Evolutionary conservation across 2,888 invertebrate species (phyloP), one percentile per base, ranked within the genome.

Genomic region (Hartigia nigra): DNA sequence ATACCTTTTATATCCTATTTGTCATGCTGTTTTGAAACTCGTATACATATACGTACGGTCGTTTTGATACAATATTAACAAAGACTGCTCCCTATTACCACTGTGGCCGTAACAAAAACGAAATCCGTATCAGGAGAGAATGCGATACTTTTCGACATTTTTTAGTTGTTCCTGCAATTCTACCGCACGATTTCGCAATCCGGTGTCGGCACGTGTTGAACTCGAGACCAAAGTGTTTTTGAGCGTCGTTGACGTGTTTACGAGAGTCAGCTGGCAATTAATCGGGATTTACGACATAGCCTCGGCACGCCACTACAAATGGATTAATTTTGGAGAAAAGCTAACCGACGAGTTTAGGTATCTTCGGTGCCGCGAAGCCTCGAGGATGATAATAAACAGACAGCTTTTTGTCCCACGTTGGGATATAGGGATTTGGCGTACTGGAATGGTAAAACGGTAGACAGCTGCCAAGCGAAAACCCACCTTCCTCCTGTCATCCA

Each of bases 231-330:
- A 78, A 80, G 78, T 78, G 82, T 84, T 86, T 87, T 86, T 86
- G 82, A 84, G 84, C 80, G 78, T 37, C 78, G 81, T 78, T 83
- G 84, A 87, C 80, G 81, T 84, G 83, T 87, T 89, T 87, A 87
- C 86, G 85, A 86, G 87, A 85, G 84, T 80, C 85, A 84, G 86
- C 83, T 84, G 86, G 87, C 88, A 88, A 89, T 90, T 90, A 89
- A 88, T 89, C 85, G 85, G 84, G 84, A 90, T 89, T 90, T 89
- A 89, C 87, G 86, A 89, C 87, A 85, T 84, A 82, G 84, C 86
- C 85, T 86, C 76, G 83, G 83, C 82, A 80, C 83, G 82, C 85
- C 82, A 78, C 81, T 83, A 82, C 82, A 82, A 84, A 87, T 87
- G 87, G 86, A 87, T 89, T 87, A 87, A 86, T 86, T 86, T 88